Conservation (phyloP, 2,797 vertebrate species). For the Neomorphus geoffroyi region DNA sequence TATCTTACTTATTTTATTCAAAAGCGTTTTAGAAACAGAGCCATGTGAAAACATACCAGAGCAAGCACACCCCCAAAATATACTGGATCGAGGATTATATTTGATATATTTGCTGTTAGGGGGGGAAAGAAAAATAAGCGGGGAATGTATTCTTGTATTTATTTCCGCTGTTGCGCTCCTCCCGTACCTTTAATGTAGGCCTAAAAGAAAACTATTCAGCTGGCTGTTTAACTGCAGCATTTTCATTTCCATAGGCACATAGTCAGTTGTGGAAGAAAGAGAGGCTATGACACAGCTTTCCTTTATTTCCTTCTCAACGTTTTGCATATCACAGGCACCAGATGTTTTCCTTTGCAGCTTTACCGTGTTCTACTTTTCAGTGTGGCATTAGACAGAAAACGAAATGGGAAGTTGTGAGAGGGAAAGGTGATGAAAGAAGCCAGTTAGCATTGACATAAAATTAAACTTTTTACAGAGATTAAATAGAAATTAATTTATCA, state of each 20-base stretch:
- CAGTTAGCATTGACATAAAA: background rate
- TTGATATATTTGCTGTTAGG: background rate
- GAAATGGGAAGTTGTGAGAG: background rate
- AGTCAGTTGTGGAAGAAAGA: background rate
- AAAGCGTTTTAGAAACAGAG: background rate
- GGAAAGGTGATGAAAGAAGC: background rate
- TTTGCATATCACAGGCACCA: constrained; percentile 39
- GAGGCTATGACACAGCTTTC: background rate
- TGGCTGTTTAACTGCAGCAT: background rate
- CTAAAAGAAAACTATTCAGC: background rate
- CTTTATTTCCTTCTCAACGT: background rate
- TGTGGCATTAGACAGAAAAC: background rate
- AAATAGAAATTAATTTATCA: constrained; percentile 13
- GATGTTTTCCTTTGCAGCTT: constrained; percentile 30
- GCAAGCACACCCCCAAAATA: background rate
- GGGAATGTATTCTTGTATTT: background rate
- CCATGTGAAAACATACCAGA: background rate
- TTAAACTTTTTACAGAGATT: background rate
- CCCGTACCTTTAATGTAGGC: background rate
- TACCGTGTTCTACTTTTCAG: background rate
- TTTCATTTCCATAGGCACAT: background rate
- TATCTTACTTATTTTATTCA: constrained; percentile 4
- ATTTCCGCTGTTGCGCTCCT: background rate
- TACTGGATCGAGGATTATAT: background rate
- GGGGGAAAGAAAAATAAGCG: background rate